Conservation (phyloP, 2,113 vertebrate genomes). For the Cynopterus brachyotis region DNA sequence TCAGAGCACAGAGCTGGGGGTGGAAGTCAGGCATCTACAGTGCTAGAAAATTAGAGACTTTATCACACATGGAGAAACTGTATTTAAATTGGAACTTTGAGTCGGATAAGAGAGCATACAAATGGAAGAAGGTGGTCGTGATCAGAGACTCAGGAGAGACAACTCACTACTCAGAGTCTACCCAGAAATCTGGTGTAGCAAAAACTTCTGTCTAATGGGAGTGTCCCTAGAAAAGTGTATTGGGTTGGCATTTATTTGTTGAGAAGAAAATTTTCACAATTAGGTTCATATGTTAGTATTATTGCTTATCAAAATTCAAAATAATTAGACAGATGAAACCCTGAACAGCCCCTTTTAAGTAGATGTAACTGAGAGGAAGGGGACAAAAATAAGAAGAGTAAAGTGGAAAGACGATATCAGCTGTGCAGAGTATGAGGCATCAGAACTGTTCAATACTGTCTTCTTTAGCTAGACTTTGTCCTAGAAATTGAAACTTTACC, state of each 20-base stretch:
- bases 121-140: neutral
- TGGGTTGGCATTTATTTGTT: neutral
- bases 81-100: neutral
- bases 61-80: neutral
- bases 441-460: too few relatives aligned
- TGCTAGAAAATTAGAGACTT: neutral
- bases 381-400: neutral
- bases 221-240: neutral
- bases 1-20: neutral
- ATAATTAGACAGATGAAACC: neutral
- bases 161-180: neutral
- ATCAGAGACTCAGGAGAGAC: neutral
- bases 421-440: fast-evolving
- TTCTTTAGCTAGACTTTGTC: neutral
- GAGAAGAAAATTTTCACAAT: neutral
- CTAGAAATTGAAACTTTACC: neutral
- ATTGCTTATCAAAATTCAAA: neutral
- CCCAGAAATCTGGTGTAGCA: neutral
- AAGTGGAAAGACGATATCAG: neutral
- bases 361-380: neutral
- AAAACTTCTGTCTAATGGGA: neutral
- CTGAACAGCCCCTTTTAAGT: neutral
- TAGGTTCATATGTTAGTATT: neutral
- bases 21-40: neutral
- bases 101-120: neutral